Evolutionary conservation across 2,888 invertebrate species (phyloP).

Genomic region (Leptura quadrifasciata): DNA sequence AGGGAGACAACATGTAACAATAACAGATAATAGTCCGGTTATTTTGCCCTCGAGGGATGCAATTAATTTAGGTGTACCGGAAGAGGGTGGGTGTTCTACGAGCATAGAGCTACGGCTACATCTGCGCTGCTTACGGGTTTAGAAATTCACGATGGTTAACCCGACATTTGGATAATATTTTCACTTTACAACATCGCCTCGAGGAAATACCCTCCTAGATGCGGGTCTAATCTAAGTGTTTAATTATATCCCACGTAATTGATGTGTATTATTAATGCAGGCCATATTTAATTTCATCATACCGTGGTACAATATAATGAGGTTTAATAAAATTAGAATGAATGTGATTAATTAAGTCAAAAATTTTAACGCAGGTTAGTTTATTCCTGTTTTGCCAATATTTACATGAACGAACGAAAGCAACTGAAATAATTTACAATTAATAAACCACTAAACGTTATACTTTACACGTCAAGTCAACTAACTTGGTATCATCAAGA

Average conservation of each 20-base stretch:
- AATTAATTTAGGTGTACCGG: constrained; percentile 46
- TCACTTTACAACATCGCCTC: background rate
- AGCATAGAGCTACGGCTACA: background rate
- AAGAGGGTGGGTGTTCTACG: constrained; percentile 40
- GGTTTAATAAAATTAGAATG: no score
- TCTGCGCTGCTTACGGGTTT: constrained; percentile 14
- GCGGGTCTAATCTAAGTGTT: background rate
- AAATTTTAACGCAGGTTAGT: background rate
- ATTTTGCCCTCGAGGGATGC: background rate
- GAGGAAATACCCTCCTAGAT: background rate
- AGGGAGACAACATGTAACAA: constrained; percentile 1
- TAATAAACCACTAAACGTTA: no score
- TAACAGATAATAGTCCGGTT: background rate
- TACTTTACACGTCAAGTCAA: no score
- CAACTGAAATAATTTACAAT: no score
- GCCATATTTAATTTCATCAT: background rate
- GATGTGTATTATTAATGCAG: background rate
- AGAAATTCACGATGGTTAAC: background rate
- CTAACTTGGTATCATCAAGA: no score
- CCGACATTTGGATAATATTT: constrained; percentile 3
- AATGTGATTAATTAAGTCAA: no score
- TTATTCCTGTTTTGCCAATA: background rate
- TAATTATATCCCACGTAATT: background rate
- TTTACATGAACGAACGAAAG: background rate
- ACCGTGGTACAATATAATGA: background rate